Evolutionary conservation across 2,888 invertebrate species (phyloP), one percentile per base, ranked within the genome.

Genomic region (Lucinisca nassula): DNA sequence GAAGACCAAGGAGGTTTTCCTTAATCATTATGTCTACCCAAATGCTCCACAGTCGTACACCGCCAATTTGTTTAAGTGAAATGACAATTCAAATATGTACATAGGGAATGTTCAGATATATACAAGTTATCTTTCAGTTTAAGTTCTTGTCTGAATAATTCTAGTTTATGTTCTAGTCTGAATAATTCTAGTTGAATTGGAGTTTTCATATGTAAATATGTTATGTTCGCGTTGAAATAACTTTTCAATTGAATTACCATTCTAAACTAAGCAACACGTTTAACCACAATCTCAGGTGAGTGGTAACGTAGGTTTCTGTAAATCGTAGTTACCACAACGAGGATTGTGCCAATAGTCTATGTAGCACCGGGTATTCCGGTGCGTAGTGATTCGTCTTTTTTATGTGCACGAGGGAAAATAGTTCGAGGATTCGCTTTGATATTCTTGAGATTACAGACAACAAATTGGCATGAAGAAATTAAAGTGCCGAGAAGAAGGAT

Each of bases 21-120:
- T n/a, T n/a, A n/a, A n/a, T n/a, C n/a, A n/a, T n/a, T 75, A 76
- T 76, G 76, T 76, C 6, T 37, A 76, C 40, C 37, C 76, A 61
- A 58, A 58, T 12, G 40, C 78, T 8, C 78, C 78, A 30, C 61
- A 61, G 61, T 27, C 30, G 6, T 61, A 61, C 61, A 61, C 61
- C 27, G 10, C 61, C 6, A 61, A 61, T 30, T 61, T 61, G 32
- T 30, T 61, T 27, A 61, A 55, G 55, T 55, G 55, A 55, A 14
- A n/a, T 55, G 55, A 55, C 55, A 55, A 8, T 55, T 21, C 51
- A 51, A 51, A 51, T 12, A 51, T 51, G 10, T 4, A 51, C 51
- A 51, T n/a, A 21, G 21, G 3, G 24, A 2, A 30, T 24, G n/a
- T 55, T 4, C 4, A 14, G 21, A 55, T 14, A 40, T 6, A 40